These are phyloP conservation scores for Delphinapterus leucas DNA, from an alignment of 2,113 vertebrate genomes.

Conservation along the genomic window DNA sequence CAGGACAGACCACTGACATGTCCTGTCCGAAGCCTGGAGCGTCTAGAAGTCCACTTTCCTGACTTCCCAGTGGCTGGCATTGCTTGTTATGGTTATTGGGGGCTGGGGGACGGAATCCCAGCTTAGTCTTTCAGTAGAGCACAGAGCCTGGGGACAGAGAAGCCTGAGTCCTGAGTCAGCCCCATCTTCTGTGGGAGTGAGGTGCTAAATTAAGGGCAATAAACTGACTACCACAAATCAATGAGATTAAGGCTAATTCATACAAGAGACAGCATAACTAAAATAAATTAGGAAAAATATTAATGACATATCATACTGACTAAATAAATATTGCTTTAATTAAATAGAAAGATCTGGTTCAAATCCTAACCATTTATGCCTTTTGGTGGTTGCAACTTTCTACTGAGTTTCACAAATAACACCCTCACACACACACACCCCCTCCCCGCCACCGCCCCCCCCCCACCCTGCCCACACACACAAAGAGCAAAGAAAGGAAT, in stretches of 20 bases:
- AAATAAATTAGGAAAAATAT: background rate
- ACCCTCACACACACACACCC: background rate
- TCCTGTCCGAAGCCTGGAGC: slow-evolving; percentile 8
- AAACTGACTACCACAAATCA: background rate
- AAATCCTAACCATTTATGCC: background rate
- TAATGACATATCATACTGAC: background rate
- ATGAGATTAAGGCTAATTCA: background rate
- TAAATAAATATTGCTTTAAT: background rate
- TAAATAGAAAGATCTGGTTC: background rate
- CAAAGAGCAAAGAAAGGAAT: slow-evolving; percentile 17
- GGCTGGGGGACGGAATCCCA: background rate
- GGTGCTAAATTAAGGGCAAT: background rate
- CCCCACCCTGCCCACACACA: too few relatives aligned
- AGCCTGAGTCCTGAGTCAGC: background rate
- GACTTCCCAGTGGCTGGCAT: background rate
- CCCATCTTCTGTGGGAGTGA: background rate
- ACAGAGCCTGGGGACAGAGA: background rate
- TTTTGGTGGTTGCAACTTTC: background rate
- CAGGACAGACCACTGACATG: slow-evolving; percentile 46
- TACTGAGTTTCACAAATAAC: background rate
- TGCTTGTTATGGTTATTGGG: background rate
- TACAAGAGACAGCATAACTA: background rate
- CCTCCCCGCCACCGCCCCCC: accelerated
- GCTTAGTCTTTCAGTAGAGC: background rate
- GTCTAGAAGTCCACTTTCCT: background rate